Evolutionary conservation across 2,113 vertebrate species (phyloP), one percentile per base, ranked within the genome.

Genomic region (Calyptomena viridis): DNA sequence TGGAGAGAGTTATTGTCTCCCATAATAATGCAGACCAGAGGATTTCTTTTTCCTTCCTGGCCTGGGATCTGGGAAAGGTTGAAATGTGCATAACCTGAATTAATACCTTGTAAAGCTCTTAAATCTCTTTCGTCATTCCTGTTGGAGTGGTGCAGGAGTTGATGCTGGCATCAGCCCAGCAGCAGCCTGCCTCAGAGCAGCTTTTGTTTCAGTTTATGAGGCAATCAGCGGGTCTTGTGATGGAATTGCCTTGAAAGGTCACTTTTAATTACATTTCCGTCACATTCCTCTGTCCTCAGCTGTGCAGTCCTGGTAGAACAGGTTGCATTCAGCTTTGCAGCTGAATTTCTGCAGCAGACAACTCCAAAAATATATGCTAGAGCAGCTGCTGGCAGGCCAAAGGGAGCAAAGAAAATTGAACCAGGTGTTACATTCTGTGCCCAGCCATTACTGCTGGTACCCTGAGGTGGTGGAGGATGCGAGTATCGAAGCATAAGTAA

Each of bases 161-260:
- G 12, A 62, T 77, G 74, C 89, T 93, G 81, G 93, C 89, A 69
- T 56, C 18, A n/a, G 62, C 89, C 83, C 89, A 93, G 60, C 66
- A 35, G 12, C 81, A 63, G 79, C 73, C 31, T 69, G 74, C 69
- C 35, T 75, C 40, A 49, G 60, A 95, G 82, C 88, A 91, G 79
- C 94, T 88, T 90, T 90, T 83, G 68, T 91, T 95, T 89, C 56
- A 40, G 28, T 93, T 87, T 84, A 40, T 72, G 82, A 91, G 90
- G 82, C 82, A 81, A 14, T 90, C 77, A 67, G 71, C 47, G 75
- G 27, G 63, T 85, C 75, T 94, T 80, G 73, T 86, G 93, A 66
- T 68, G 79, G 75, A 83, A 72, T 78, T 2, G 42, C 76, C 79
- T 71, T n/a, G 24, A 64, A 72, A 94, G 93, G 87, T 86, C 72